These are phyloP conservation scores for Dasyurus viverrinus DNA, from an alignment of 2,113 vertebrate genomes.

Conservation along the genomic window DNA sequence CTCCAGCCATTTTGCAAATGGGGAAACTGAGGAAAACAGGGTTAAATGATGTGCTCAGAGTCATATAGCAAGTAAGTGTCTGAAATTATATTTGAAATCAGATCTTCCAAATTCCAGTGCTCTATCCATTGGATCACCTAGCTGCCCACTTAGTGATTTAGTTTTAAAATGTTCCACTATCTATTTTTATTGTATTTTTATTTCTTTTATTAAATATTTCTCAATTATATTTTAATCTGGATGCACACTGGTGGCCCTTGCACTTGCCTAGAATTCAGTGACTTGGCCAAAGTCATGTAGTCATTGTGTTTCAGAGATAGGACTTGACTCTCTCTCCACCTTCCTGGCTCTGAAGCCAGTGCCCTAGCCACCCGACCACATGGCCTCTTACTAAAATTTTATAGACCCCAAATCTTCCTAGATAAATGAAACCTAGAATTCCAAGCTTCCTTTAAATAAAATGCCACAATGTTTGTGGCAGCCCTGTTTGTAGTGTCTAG, in stretches of 20 bases:
- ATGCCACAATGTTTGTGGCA: too few relatives aligned
- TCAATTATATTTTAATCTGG: neutral
- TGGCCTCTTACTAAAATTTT: neutral
- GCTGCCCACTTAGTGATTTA: neutral
- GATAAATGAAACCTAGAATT: neutral
- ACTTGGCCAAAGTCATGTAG: neutral
- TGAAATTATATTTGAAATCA: constrained; percentile 35
- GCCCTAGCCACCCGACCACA: neutral
- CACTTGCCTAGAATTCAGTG: neutral
- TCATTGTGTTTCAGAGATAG: neutral
- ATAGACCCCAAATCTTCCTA: neutral
- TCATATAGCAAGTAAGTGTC: neutral
- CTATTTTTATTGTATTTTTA: neutral
- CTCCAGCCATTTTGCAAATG: neutral
- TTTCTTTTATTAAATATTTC: neutral
- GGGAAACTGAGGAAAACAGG: neutral
- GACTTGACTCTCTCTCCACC: neutral
- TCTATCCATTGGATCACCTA: neutral
- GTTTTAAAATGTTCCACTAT: neutral
- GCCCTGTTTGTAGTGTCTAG: too few relatives aligned
- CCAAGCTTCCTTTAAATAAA: neutral
- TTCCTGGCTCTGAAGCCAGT: neutral
- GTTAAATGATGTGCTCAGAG: neutral
- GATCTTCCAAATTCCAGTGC: neutral
- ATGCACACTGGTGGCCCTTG: neutral